Evolutionary conservation across 2,113 vertebrate species (phyloP), one percentile per base, ranked within the genome.

Genomic region (Colaptes auratus): DNA sequence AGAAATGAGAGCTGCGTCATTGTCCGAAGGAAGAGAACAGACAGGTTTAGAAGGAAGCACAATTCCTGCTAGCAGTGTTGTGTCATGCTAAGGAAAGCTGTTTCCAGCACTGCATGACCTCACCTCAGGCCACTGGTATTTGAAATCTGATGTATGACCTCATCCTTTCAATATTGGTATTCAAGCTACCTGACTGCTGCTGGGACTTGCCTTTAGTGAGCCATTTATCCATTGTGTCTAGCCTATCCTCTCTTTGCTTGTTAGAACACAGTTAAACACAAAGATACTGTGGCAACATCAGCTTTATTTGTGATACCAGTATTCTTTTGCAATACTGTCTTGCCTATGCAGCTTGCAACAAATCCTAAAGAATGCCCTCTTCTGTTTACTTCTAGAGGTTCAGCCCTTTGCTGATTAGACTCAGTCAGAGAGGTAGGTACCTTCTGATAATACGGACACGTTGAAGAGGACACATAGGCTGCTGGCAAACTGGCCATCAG

Each of bases 151-250:
- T 25, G 31, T 25, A 5, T 72, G 69, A 25, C 27, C 82, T 80
- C 1, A 0, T 15, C 9, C 19, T 19, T 61, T 69, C 28, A 44
- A 0, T 25, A 30, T 24, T 63, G 15, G 28, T 58, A 10, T 17
- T 6, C 27, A 55, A 67, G 14, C 24, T 25, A 9, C 24, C 1
- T 1, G 3, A 3, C 25, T 86, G 10, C 31, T 4, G 1, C 19
- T 36, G 15, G 15, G 28, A 44, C 12, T 7, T 33, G 59, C 5
- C 6, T 89, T 86, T 74, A 66, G 30, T 27, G 61, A 75, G 25
- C 19, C 9, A 53, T 10, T 28, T 77, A 24, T 61, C 8, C 42
- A 24, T 16, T 30, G 20, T 31, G 8, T n/a, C 59, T 42, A 36
- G 14, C 11, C 12, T 74, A 12, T 44, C n/a, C 7, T 59, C 7